Percentiles rank a stretch among this genome's conserved stretches.
Conservation (phyloP, 2,113 vertebrate species). For the Tonatia bakeri region DNA sequence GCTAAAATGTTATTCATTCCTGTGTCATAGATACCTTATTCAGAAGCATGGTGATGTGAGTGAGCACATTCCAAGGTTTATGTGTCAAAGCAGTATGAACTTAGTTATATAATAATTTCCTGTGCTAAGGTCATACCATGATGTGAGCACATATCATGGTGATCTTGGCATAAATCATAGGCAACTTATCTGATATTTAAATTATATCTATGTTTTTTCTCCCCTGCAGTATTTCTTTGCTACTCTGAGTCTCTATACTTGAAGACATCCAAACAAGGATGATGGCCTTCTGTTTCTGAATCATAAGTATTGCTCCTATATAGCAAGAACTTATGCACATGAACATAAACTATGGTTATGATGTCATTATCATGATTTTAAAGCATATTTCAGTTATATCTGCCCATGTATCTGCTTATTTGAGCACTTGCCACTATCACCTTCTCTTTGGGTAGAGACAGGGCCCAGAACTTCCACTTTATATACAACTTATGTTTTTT, state of each 20-base stretch:
- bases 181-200: neutral
- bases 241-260: neutral
- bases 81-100: neutral
- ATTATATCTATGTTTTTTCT: neutral
- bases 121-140: neutral
- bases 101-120: neutral
- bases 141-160: neutral
- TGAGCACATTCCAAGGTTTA: neutral
- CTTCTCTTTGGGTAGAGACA: neutral
- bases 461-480: neutral
- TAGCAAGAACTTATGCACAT: neutral
- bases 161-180: neutral
- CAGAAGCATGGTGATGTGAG: neutral
- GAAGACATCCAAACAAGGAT: neutral
- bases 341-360: neutral
- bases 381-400: neutral
- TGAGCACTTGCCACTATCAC: neutral
- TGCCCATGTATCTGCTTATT: neutral
- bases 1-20: neutral
- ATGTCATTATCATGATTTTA: neutral
- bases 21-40: neutral
- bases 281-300: neutral
- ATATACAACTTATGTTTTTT: neutral
- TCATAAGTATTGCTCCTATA: neutral
- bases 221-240: neutral